phyloP scores from a whole-genome alignment of 1,140 invertebrate genomes.

The Cyrtorhinus lividipennis region DNA sequence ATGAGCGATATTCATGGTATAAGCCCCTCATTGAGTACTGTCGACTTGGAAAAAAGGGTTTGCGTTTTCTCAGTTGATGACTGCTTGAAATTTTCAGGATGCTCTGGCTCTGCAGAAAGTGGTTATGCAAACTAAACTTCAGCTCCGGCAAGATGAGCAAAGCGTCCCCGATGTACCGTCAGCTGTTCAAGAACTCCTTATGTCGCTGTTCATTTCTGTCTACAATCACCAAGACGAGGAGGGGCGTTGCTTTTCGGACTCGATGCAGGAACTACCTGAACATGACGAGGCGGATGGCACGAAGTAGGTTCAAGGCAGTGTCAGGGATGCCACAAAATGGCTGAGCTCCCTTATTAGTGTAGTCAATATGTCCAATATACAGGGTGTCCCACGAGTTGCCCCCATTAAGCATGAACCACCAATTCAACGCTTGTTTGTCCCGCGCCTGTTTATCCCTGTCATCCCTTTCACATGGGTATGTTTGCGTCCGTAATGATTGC shows the following conservation, averaged over 20 bases:
- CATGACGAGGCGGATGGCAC: constrained; percentile 61
- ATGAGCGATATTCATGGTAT: constrained; percentile 17
- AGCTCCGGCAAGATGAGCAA: constrained; percentile 73
- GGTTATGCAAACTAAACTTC: constrained; percentile 82
- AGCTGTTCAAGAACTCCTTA: constrained; percentile 79
- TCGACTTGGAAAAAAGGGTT: not conserved
- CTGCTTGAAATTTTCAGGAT: constrained; percentile 40
- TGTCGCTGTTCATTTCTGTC: constrained; percentile 80
- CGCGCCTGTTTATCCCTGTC: too few species aligned
- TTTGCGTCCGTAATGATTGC: too few species aligned
- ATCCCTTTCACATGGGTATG: too few species aligned
- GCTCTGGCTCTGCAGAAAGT: constrained; percentile 83
- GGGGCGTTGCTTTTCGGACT: constrained; percentile 90
- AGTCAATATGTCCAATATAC: too few species aligned
- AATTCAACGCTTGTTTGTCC: too few species aligned
- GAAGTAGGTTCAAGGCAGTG: constrained; percentile 41
- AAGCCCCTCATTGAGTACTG: not conserved
- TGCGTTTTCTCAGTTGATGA: not conserved
- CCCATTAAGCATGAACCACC: too few species aligned
- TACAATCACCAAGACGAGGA: constrained; percentile 95
- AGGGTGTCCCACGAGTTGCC: too few species aligned
- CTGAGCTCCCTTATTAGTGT: too few species aligned
- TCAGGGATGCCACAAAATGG: not conserved
- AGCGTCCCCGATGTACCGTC: constrained; percentile 73
- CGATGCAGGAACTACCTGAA: constrained; percentile 83